phyloP scores from a whole-genome alignment of 1,140 invertebrate species.

The Microplitis demolitor region DNA sequence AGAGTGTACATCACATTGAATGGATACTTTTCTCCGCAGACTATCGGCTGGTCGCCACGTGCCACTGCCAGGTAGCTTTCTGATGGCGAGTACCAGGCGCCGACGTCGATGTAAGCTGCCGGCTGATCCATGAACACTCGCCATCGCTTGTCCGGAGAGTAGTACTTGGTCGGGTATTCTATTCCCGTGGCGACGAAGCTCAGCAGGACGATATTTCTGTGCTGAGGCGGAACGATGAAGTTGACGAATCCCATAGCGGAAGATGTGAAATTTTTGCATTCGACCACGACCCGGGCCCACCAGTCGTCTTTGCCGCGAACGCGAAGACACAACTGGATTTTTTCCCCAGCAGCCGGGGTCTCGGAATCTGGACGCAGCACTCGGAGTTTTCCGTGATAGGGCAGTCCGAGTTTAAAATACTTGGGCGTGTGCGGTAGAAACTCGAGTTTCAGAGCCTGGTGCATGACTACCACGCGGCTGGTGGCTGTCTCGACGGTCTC shows the following conservation, averaged over 20 bases:
- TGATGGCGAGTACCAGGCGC: constrained; percentile 58
- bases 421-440: constrained; percentile 62
- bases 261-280: constrained; percentile 56
- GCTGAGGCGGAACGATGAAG: constrained; percentile 56
- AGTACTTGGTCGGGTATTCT: constrained; percentile 58
- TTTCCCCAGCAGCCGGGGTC: constrained; percentile 51
- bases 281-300: constrained; percentile 51
- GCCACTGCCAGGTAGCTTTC: constrained; percentile 55
- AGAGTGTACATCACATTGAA: constrained; percentile 59
- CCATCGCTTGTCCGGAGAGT: constrained; percentile 57
- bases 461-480: constrained; percentile 62
- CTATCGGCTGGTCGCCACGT: constrained; percentile 49
- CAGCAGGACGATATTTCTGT: constrained; percentile 52
- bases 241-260: constrained; percentile 55
- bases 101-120: constrained; percentile 52
- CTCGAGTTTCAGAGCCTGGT: constrained; percentile 63
- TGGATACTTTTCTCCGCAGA: constrained; percentile 55
- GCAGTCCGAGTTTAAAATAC: constrained; percentile 69
- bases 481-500: constrained; percentile 67
- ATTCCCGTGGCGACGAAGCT: constrained; percentile 56
- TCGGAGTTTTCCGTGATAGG: constrained; percentile 66
- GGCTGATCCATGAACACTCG: constrained; percentile 59
- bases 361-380: constrained; percentile 49
- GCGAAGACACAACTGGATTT: constrained; percentile 55
- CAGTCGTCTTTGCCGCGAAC: constrained; percentile 50